These are phyloP conservation scores for Glossosoma conforme DNA, from an alignment of 1,140 invertebrate genomes.

Conservation along the genomic window DNA sequence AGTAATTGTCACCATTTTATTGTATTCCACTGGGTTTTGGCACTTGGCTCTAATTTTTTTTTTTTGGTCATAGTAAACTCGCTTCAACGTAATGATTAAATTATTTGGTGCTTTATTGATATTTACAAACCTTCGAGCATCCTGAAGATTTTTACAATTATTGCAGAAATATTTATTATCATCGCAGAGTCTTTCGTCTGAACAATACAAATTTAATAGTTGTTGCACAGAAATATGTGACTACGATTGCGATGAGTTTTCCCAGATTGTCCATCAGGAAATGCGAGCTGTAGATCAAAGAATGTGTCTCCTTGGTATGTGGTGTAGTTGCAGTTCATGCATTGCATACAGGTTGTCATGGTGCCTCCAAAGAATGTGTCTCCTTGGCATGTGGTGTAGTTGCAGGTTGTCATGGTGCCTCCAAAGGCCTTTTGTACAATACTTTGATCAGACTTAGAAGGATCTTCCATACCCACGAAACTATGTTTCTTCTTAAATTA, in stretches of 20 bases:
- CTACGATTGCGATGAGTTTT: constrained; percentile 44
- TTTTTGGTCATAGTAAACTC: constrained; percentile 72
- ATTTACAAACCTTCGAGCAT: constrained; percentile 68
- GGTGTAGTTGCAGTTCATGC: constrained; percentile 61
- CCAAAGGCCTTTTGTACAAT: constrained; percentile 68
- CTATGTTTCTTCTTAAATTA: neutral
- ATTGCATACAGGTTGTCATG: constrained; percentile 68
- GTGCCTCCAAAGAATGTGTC: no score
- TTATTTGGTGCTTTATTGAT: constrained; percentile 68
- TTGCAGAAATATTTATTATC: constrained; percentile 81
- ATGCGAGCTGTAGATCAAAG: constrained; percentile 75
- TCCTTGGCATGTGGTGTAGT: no score
- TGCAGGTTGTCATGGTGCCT: constrained; percentile 68
- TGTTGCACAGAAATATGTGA: constrained; percentile 57
- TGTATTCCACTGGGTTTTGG: constrained; percentile 60
- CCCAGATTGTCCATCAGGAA: constrained; percentile 54
- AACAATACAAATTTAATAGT: constrained; percentile 69
- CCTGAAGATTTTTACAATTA: constrained; percentile 66
- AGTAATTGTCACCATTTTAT: constrained; percentile 53
- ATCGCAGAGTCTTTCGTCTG: constrained; percentile 66
- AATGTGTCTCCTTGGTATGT: constrained; percentile 73
- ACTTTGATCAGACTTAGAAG: constrained; percentile 20
- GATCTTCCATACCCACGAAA: neutral
- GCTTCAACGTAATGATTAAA: constrained; percentile 73
- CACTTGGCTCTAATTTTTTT: constrained; percentile 68